These are phyloP conservation scores for Avahi laniger DNA, from an alignment of 2,797 vertebrate genomes.

Conservation along the genomic window DNA sequence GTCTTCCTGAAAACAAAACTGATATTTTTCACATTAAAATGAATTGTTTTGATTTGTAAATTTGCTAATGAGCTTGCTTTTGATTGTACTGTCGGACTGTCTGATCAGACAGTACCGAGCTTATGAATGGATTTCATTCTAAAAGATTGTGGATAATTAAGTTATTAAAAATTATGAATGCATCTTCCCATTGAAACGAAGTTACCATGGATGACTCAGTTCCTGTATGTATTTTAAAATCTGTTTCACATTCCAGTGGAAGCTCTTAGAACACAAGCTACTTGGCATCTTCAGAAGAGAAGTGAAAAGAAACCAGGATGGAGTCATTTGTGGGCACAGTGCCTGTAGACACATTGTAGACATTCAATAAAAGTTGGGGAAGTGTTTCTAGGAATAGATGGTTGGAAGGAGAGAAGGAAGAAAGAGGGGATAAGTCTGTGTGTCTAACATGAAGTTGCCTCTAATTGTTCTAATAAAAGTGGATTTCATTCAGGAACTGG, in stretches of 20 bases:
- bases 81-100: background rate
- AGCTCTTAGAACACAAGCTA: slow-evolving; percentile 45
- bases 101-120: background rate
- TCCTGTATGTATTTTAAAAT: slow-evolving; percentile 46
- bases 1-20: slow-evolving; percentile 3
- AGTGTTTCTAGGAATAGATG: slow-evolving; percentile 55
- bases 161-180: slow-evolving; percentile 19
- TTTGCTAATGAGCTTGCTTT: slow-evolving; percentile 36
- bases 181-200: slow-evolving; percentile 19
- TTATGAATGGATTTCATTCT: background rate
- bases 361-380: background rate
- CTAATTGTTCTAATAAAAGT: background rate
- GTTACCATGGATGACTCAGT: background rate
- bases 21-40: slow-evolving; percentile 51
- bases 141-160: background rate
- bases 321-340: slow-evolving; percentile 14
- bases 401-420: background rate
- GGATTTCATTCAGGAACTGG: background rate
- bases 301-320: background rate
- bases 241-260: slow-evolving; percentile 1
- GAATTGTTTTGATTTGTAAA: background rate
- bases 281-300: slow-evolving; percentile 50
- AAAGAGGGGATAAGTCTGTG: background rate
- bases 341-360: slow-evolving; percentile 29
- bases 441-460: background rate